Evolutionary conservation across 2,113 vertebrate species (phyloP).

Genomic region (Laterallus jamaicensis): DNA sequence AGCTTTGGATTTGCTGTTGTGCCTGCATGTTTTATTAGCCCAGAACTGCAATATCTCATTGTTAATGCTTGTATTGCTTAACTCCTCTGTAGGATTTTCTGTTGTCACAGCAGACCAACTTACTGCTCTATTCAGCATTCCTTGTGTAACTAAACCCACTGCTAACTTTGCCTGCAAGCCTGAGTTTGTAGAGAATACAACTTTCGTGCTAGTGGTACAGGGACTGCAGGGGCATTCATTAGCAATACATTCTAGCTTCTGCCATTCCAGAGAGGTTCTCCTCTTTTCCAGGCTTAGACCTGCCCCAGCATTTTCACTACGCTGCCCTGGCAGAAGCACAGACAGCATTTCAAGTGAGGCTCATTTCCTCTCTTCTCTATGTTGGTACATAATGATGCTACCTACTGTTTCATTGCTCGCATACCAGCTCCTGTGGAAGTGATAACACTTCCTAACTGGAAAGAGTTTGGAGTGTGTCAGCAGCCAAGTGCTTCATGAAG

Average conservation of each 20-base stretch:
- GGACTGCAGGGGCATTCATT: neutral
- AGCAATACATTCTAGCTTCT: neutral
- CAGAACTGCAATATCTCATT: neutral
- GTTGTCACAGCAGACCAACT: neutral
- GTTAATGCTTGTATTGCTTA: neutral
- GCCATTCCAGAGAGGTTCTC: neutral
- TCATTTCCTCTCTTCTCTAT: neutral
- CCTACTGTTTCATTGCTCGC: neutral
- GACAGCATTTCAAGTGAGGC: neutral
- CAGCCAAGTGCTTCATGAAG: neutral
- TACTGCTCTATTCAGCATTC: neutral
- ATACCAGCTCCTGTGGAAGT: neutral
- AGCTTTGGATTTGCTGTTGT: neutral
- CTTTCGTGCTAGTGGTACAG: neutral
- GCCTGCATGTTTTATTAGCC: neutral
- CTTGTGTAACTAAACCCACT: neutral
- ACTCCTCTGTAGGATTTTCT: neutral
- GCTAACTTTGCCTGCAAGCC: neutral
- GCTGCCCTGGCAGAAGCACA: neutral
- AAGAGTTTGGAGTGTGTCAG: neutral
- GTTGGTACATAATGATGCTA: neutral
- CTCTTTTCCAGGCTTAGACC: neutral
- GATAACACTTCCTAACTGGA: neutral
- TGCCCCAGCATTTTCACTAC: neutral
- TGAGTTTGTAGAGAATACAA: neutral